phyloP scores from a whole-genome alignment of 1,140 invertebrate species.

The honey bee (Apis mellifera) region DNA sequence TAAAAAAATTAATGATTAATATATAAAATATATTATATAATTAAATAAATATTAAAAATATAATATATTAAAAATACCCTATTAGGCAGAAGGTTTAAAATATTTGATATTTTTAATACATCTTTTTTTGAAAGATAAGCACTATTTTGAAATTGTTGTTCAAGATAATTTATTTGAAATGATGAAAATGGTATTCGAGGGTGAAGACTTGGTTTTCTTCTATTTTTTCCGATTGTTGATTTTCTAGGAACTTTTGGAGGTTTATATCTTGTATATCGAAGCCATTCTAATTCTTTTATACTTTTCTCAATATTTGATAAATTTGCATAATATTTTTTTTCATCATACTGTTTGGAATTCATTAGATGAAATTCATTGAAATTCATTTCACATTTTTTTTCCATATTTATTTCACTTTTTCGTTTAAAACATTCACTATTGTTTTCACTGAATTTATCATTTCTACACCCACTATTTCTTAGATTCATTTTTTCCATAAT shows the following conservation, averaged over 20 bases:
- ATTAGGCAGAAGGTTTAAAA: conserved; percentile 17
- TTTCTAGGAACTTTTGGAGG: conserved; percentile 88
- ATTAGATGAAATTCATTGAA: neutral
- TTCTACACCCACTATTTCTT: neutral
- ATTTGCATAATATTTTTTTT: neutral
- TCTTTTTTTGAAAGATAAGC: conserved; percentile 83
- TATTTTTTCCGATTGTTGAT: conserved; percentile 74
- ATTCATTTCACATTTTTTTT: neutral
- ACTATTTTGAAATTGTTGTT: conserved; percentile 83
- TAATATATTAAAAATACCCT: conserved; percentile 18
- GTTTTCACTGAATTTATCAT: neutral
- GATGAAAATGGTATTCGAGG: conserved; percentile 85
- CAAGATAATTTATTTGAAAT: conserved; percentile 83
- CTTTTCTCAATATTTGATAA: neutral
- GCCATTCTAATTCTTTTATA: conserved; percentile 81
- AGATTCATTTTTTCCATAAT: neutral
- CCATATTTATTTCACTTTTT: neutral
- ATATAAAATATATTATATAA: too few species aligned
- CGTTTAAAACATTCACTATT: neutral
- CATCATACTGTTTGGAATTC: neutral
- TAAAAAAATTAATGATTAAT: neutral
- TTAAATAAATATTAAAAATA: too few species aligned
- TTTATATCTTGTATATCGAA: conserved; percentile 88
- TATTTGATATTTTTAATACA: conserved; percentile 1
- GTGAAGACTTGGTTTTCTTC: conserved; percentile 82